Evolutionary conservation across 1,140 invertebrate species (phyloP), one percentile per base, ranked within the genome.

Genomic region (Drosophila mayri): DNA sequence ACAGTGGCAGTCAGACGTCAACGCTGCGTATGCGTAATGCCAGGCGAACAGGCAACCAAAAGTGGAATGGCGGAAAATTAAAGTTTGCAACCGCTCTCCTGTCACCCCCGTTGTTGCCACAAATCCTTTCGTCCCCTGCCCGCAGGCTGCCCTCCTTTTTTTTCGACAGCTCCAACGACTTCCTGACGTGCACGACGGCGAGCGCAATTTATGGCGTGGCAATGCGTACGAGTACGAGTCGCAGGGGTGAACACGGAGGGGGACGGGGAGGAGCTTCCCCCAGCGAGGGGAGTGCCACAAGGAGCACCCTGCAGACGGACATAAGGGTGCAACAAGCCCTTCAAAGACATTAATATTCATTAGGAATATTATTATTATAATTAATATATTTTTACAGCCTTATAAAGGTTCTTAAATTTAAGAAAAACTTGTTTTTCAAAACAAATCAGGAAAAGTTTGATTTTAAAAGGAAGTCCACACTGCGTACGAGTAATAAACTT

Each of bases 11-110:
- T 76, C 79, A 82, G 30, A 57, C 40, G 46, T 63, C 32, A 44
- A 88, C 85, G 74, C 59, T 79, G 78, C 81, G 85, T 90, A 85
- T 90, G 85, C 81, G 85, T 81, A 90, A 90, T 84, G 60, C 75
- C 63, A 71, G 64, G 64, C 84, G 71, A 81, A 85, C 52, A n/a
- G 20, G 43, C 62, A 64, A 49, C 41, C 62, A 59, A 88, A 88
- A 88, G 59, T 84, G 75, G 81, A 81, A 90, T 81, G 81, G 46
- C 71, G 75, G 78, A 79, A 90, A 85, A 85, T 85, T 88, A 79
- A 85, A 85, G 75, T 79, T 81, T 67, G 52, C 52, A 37, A 28
- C 43, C 49, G 60, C 62, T 49, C 49, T 40, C 59, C 54, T 35
- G 46, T 41, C 16, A 22, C 62, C 50, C 25, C 28, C 30, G 16